phyloP scores from a whole-genome alignment of 2,797 vertebrate genomes.

The Anabacerthia variegaticeps region DNA sequence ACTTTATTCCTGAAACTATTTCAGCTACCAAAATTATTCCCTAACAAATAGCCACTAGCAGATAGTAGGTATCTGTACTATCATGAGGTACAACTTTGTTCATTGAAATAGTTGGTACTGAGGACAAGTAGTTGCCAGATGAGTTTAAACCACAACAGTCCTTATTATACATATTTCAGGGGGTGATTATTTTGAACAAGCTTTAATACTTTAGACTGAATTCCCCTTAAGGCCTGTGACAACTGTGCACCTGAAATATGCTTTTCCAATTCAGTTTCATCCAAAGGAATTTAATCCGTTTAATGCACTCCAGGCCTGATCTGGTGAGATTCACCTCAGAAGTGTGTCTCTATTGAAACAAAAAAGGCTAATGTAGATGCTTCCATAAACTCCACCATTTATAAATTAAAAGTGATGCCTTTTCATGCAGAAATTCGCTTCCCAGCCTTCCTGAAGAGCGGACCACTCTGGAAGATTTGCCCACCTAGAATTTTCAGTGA shows the following conservation, averaged over 20 bases:
- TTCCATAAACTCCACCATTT: neutral
- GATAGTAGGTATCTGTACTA: neutral
- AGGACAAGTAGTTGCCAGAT: neutral
- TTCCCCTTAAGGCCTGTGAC: neutral
- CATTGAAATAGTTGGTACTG: neutral
- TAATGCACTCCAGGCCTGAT: neutral
- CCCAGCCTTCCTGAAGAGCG: neutral
- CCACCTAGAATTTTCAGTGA: neutral
- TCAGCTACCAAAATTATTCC: neutral
- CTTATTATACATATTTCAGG: neutral
- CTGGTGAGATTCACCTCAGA: neutral
- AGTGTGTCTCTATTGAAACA: neutral
- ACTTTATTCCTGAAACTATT: neutral
- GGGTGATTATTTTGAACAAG: neutral
- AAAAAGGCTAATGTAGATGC: neutral
- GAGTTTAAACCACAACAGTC: neutral
- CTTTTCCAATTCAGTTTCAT: neutral
- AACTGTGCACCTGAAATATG: neutral
- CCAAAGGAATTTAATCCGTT: neutral
- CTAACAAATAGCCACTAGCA: neutral
- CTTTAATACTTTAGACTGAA: neutral
- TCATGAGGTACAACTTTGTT: neutral
- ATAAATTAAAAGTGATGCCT: neutral
- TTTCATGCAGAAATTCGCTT: neutral
- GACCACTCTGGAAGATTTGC: neutral